Evolutionary conservation across 1,140 invertebrate species (phyloP).

Genomic region (Bombyx mandarina): DNA sequence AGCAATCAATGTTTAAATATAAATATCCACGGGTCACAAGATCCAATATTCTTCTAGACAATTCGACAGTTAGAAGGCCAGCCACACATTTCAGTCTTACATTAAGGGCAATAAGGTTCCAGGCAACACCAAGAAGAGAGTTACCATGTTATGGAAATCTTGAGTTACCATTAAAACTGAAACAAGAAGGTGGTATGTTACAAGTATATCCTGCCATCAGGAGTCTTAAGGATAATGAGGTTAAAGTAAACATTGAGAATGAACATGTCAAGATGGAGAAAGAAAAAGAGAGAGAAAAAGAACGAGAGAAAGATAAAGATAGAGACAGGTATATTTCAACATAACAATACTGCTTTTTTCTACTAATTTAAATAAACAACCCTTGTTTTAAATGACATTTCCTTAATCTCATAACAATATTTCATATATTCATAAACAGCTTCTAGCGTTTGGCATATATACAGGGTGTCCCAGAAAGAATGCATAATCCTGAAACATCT

Average conservation of each 20-base stretch:
- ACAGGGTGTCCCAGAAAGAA: no score
- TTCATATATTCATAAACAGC: no score
- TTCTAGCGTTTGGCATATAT: no score
- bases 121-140: slow-evolving; percentile 48
- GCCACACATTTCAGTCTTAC: slow-evolving; percentile 43
- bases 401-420: no score
- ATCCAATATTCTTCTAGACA: slow-evolving; percentile 55
- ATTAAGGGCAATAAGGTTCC: slow-evolving; percentile 56
- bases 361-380: no score
- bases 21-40: slow-evolving; percentile 62
- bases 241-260: slow-evolving; percentile 26
- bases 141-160: slow-evolving; percentile 68
- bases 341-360: no score
- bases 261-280: slow-evolving; percentile 41
- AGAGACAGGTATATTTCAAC: slow-evolving; percentile 29
- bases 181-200: slow-evolving; percentile 41
- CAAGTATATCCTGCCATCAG: slow-evolving; percentile 42
- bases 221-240: slow-evolving; percentile 20
- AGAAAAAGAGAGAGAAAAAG: slow-evolving; percentile 37
- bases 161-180: slow-evolving; percentile 58
- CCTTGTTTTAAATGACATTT: no score
- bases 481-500: no score
- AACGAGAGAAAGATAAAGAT: slow-evolving; percentile 38
- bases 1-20: slow-evolving; percentile 52
- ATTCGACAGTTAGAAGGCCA: slow-evolving; percentile 30